Percentiles rank a stretch among this genome's conserved stretches.
Evolutionary conservation across 2,888 invertebrate genomes (phyloP).

Genomic region (Hypomecis punctinalis): DNA sequence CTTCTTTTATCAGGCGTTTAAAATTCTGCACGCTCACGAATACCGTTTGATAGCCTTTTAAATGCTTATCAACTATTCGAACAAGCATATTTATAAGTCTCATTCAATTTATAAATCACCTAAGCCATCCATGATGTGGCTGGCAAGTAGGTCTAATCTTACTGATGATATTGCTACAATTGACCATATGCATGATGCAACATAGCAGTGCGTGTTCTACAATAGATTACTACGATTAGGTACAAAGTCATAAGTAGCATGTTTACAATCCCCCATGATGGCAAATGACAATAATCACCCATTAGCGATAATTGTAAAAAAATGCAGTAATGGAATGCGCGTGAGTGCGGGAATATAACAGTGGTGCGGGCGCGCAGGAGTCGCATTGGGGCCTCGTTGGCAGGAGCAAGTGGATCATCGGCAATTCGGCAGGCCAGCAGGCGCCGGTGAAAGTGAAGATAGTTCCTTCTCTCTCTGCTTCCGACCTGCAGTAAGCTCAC

Average conservation of each 20-base stretch:
- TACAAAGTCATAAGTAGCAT: conserved; percentile 15
- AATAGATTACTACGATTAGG: conserved; percentile 14
- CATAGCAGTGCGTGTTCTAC: conserved; percentile 27
- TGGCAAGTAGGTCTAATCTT: no score
- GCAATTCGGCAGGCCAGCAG: conserved; percentile 43
- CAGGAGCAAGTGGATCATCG: conserved; percentile 74
- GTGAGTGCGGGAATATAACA: conserved; percentile 64
- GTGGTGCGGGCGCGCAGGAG: conserved; percentile 58
- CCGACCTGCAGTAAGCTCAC: conserved; percentile 29
- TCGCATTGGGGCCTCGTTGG: conserved; percentile 58
- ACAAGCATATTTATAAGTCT: no score
- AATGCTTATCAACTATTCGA: no score
- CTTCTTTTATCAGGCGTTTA: no score
- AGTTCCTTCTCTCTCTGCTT: conserved; percentile 61
- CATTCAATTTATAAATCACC: no score
- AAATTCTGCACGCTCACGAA: no score
- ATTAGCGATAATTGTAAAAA: conserved; percentile 67
- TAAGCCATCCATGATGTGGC: no score
- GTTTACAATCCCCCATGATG: conserved; percentile 69
- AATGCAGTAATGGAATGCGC: conserved; percentile 73
- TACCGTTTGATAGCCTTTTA: no score
- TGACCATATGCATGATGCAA: neutral
- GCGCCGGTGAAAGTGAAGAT: conserved; percentile 73
- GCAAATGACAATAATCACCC: conserved; percentile 69
- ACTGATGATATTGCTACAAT: no score